phyloP scores from a whole-genome alignment of 2,113 vertebrate genomes.

The Ptychochromis oligacanthus region DNA sequence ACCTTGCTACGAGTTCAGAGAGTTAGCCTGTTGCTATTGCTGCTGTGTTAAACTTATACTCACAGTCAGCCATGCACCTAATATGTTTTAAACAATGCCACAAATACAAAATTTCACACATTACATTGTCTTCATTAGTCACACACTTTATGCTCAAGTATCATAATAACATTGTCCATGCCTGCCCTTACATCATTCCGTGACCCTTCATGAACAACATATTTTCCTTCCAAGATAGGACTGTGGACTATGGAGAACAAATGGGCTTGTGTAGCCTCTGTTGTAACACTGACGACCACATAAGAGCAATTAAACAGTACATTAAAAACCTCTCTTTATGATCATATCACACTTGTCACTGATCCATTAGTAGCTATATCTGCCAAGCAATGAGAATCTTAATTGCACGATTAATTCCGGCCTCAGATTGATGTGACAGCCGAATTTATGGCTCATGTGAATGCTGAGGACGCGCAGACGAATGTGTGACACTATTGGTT shows the following conservation, averaged over 20 bases:
- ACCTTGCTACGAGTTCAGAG: background rate
- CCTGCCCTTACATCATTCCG: slow-evolving; percentile 28
- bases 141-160: background rate
- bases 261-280: slow-evolving; percentile 57
- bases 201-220: slow-evolving; percentile 24
- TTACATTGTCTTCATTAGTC: slow-evolving; percentile 17
- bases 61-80: background rate
- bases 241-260: slow-evolving; percentile 12
- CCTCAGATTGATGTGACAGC: slow-evolving; percentile 78
- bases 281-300: slow-evolving; percentile 62
- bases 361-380: slow-evolving; percentile 81
- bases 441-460: slow-evolving; percentile 70
- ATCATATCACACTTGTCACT: slow-evolving; percentile 81
- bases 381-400: slow-evolving; percentile 81
- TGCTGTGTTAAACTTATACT: background rate
- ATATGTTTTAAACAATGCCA: background rate
- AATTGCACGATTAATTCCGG: slow-evolving; percentile 83
- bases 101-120: background rate
- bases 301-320: slow-evolving; percentile 83
- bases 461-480: slow-evolving; percentile 59
- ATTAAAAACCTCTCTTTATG: slow-evolving; percentile 82
- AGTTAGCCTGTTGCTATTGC: slow-evolving; percentile 16
- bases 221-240: slow-evolving; percentile 24
- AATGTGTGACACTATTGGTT: slow-evolving; percentile 67
- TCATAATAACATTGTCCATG: background rate